Percentiles rank a stretch among this genome's conserved stretches.
Evolutionary conservation across 2,797 vertebrate genomes (phyloP).

Genomic region (Poeciliopsis turneri): DNA sequence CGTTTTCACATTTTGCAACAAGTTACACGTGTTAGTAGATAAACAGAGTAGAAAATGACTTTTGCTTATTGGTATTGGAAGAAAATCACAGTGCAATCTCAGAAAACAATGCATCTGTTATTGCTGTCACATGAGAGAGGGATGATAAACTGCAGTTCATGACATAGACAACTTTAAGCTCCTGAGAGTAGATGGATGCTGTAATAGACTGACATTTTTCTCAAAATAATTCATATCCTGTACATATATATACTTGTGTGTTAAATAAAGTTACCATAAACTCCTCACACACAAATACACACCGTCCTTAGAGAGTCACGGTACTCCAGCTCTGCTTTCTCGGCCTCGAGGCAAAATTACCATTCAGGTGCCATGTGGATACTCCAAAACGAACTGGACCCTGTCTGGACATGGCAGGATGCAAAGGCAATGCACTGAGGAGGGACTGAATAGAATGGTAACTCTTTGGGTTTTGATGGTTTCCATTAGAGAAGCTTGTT

Average conservation of each 20-base stretch:
- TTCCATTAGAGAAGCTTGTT: too few species aligned
- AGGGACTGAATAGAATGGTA: not conserved
- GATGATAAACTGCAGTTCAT: not conserved
- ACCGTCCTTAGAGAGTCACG: not conserved
- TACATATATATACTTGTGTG: not conserved
- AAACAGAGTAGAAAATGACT: not conserved
- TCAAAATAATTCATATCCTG: not conserved
- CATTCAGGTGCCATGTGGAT: not conserved
- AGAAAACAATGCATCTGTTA: not conserved
- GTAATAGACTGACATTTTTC: not conserved
- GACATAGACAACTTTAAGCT: not conserved
- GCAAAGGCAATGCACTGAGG: not conserved
- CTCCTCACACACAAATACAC: not conserved
- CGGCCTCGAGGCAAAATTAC: conserved; percentile 1
- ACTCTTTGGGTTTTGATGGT: not conserved
- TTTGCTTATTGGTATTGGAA: not conserved
- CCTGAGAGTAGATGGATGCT: not conserved
- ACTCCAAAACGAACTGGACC: not conserved
- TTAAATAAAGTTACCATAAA: not conserved
- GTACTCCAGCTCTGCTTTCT: not conserved
- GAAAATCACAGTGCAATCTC: not conserved
- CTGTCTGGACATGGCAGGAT: not conserved
- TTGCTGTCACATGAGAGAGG: not conserved
- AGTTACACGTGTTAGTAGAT: not conserved
- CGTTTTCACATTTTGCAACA: not conserved